Evolutionary conservation across 2,113 vertebrate species (phyloP).

Genomic region (Apeltes quadracus): DNA sequence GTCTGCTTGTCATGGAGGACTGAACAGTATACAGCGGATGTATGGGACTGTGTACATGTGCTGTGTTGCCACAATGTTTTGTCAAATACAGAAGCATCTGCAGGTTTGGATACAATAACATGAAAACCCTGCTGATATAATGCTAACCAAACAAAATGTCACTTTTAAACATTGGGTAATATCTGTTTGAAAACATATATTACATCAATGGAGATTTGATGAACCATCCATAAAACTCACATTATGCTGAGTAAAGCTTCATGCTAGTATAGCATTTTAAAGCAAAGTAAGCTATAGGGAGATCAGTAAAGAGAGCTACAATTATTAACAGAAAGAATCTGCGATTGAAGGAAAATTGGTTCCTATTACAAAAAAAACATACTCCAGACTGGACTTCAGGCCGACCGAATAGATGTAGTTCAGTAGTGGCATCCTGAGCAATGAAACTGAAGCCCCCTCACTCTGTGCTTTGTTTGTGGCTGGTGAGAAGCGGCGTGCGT

Average conservation of each 20-base stretch:
- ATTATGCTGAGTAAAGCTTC: neutral
- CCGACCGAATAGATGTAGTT: no score
- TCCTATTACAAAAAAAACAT: no score
- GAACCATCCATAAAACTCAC: neutral
- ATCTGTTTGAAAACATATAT: neutral
- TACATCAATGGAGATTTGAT: neutral
- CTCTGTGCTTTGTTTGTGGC: no score
- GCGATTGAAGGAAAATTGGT: no score
- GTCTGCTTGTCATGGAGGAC: constrained; percentile 7
- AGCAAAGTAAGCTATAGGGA: constrained; percentile 1
- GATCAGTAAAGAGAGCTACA: neutral
- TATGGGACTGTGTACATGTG: neutral
- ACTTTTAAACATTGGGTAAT: neutral
- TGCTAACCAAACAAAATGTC: no score
- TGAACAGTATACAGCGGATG: neutral
- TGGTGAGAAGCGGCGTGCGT: no score
- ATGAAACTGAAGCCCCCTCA: no score
- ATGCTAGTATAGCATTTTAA: neutral
- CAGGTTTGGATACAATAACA: constrained; percentile 7
- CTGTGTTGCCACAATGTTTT: constrained; percentile 19
- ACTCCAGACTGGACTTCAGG: no score
- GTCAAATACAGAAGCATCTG: constrained; percentile 28
- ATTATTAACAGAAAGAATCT: constrained; percentile 7
- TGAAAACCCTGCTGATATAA: constrained; percentile 1
- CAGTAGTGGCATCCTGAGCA: no score